phyloP scores from a whole-genome alignment of 2,113 vertebrate genomes.

The Trogon surrucura region DNA sequence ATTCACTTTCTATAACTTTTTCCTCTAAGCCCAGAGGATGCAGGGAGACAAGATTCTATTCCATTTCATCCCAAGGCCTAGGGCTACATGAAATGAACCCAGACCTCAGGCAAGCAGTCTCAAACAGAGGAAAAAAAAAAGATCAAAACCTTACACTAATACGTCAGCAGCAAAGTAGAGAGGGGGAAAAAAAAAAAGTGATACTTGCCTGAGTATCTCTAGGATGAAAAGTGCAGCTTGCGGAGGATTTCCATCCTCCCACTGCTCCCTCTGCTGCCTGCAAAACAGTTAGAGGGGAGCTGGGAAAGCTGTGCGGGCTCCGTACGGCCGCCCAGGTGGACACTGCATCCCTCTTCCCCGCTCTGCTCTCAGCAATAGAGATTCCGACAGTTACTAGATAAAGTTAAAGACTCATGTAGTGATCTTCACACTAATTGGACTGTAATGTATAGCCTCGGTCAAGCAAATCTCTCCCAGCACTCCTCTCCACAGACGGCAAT shows the following conservation, averaged over 20 bases:
- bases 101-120: background rate
- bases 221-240: background rate
- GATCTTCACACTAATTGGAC: conserved; percentile 85
- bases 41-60: background rate
- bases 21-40: background rate
- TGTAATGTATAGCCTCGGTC: conserved; percentile 85
- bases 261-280: conserved; percentile 62
- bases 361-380: conserved; percentile 71
- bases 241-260: background rate
- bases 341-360: conserved; percentile 64
- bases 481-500: conserved; percentile 79
- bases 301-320: background rate
- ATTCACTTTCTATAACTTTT: conserved; percentile 2
- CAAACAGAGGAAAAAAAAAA: background rate
- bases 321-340: conserved; percentile 24
- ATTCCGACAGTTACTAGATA: conserved; percentile 79
- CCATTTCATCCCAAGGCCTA: background rate
- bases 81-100: conserved; percentile 19
- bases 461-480: conserved; percentile 81
- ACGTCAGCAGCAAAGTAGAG: background rate
- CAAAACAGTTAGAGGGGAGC: background rate
- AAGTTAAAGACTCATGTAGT: conserved; percentile 81
- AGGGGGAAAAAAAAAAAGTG: background rate
- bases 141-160: background rate
- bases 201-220: background rate